phyloP scores from a whole-genome alignment of 2,113 vertebrate genomes.

The Ptychochromis oligacanthus region DNA sequence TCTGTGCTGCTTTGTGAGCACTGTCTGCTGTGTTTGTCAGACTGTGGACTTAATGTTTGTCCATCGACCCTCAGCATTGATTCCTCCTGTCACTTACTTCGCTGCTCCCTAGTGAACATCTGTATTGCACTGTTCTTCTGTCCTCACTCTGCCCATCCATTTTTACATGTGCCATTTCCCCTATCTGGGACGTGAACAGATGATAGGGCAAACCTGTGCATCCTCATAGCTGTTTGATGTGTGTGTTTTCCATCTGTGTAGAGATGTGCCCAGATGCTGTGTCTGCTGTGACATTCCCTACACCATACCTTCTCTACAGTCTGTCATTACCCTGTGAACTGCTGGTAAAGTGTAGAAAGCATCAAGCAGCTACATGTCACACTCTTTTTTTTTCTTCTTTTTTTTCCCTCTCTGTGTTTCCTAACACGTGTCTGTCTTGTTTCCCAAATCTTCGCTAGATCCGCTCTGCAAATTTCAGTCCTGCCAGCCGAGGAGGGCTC shows the following conservation, averaged over 20 bases:
- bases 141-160: background rate
- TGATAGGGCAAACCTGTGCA: constrained; percentile 37
- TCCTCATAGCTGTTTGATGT: constrained; percentile 34
- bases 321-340: constrained; percentile 59
- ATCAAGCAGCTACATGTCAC: constrained; percentile 4
- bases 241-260: constrained; percentile 13
- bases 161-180: background rate
- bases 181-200: constrained; percentile 13
- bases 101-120: constrained; percentile 33
- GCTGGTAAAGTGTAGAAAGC: constrained; percentile 43
- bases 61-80: constrained; percentile 64
- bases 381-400: too few species aligned
- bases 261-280: constrained; percentile 27
- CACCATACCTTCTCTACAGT: constrained; percentile 23
- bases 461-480: background rate
- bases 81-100: constrained; percentile 58
- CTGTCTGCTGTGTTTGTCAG: constrained; percentile 52
- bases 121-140: background rate
- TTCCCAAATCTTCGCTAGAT: background rate
- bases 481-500: background rate
- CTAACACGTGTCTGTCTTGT: background rate
- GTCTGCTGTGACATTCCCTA: constrained; percentile 54
- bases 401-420: constrained; percentile 1
- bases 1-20: constrained; percentile 40
- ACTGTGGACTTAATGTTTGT: constrained; percentile 66